Conservation (phyloP, 2,797 vertebrate species). For the Oryzias sinensis region DNA sequence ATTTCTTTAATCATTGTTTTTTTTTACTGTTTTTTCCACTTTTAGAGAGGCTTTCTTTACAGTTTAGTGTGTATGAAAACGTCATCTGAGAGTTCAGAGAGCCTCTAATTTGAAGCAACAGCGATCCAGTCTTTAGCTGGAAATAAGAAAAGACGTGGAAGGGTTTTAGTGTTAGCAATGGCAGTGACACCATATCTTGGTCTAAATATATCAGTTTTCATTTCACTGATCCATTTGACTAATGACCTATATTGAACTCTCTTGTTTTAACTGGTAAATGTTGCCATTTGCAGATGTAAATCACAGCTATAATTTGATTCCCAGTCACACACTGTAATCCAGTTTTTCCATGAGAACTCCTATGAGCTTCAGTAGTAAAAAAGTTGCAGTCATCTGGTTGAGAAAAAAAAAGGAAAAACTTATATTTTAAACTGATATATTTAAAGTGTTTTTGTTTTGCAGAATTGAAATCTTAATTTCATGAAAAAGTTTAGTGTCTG, state of each 20-base stretch:
- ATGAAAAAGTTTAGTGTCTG: too few species aligned
- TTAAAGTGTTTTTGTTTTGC: too few species aligned
- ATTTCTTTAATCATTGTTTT: neutral
- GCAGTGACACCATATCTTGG: constrained; percentile 1
- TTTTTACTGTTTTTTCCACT: constrained; percentile 2
- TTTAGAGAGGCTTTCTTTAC: constrained; percentile 2
- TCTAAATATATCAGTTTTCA: constrained; percentile 15
- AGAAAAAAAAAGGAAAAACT: too few species aligned
- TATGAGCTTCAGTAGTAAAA: too few species aligned
- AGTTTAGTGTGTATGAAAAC: constrained; percentile 31
- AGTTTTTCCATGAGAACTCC: too few species aligned
- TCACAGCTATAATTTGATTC: constrained; percentile 14
- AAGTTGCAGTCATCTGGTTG: too few species aligned
- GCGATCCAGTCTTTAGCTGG: constrained; percentile 61
- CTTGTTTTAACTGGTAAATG: constrained; percentile 26
- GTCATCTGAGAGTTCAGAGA: constrained; percentile 20
- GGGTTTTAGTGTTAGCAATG: constrained; percentile 22
- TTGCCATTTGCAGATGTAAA: constrained; percentile 24
- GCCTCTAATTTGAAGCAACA: constrained; percentile 69
- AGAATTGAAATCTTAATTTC: too few species aligned
- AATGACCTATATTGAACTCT: constrained; percentile 26
- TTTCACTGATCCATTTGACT: constrained; percentile 19
- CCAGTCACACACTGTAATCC: constrained; percentile 17
- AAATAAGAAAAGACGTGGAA: constrained; percentile 53
- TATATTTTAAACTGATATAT: too few species aligned